Base-by-base conservation (phyloP, 1,140 invertebrate species). In the Eriosoma lanigerum region DNA sequence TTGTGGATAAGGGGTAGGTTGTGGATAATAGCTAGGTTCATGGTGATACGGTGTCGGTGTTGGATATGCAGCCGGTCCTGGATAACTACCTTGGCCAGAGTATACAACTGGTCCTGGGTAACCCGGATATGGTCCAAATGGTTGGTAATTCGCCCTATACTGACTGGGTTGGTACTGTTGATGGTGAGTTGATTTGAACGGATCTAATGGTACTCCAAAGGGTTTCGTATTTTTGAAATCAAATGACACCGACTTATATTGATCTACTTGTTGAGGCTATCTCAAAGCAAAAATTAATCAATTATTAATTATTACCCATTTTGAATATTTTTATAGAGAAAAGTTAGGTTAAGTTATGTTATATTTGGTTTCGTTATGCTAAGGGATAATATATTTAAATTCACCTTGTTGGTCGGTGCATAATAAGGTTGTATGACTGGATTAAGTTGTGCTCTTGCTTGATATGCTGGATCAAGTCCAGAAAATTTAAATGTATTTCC, bases 91-190 rank as follows among this genome's bases (percentile, higher is more conserved):
- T 0, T 75, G 56, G 0, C 32, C 56, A 15, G 75, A 21, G 5
- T 78, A 78, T 3, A 26, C 56, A 3, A 46, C 54, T 10, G 73
- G 73, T 24, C 73, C 52, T 4, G 52, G 75, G 17, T 62, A 78
- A 26, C 75, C 75, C 4, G 75, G 75, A 29, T 46, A 78, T 9
- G 75, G 75, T 5, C 75, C 75, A 3, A 78, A 78, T 15, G 54
- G 75, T 48, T 76, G 52, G 21, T 56, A 54, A n/a, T 58, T 76
- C 4, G 29, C 0, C 5, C 32, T 44, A 32, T 24, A 32, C 12
- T 13, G 17, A n/a, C 32, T 38, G 9, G 72, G 72, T 26, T 75
- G 72, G 54, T 56, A 58, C 3, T 19, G 52, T 24, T 38, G 52
- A 17, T 38, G 75, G 12, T 60, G 44, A 19, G 50, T 0, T 38